A percentile compares a stretch with the other conserved stretches of the same genome.
phyloP scores from a whole-genome alignment of 1,140 invertebrate species.

The Anastrepha ludens region DNA sequence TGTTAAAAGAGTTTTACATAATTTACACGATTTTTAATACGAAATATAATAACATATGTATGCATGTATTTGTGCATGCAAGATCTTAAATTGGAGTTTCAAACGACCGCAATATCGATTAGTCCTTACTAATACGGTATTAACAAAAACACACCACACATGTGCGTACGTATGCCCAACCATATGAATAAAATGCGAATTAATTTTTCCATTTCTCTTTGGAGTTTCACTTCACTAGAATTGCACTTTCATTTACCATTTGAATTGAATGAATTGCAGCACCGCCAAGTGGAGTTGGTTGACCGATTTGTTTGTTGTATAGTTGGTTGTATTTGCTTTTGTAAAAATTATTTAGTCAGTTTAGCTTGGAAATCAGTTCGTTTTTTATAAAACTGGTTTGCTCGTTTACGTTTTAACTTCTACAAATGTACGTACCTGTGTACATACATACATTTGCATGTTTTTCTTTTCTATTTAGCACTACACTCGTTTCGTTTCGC shows the following conservation, averaged over 20 bases:
- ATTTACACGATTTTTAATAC: neutral
- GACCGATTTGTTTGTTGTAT: neutral
- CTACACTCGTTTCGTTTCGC: constrained; percentile 44
- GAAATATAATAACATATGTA: neutral
- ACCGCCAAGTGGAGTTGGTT: constrained; percentile 35
- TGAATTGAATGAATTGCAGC: constrained; percentile 7
- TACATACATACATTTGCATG: neutral
- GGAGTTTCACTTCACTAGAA: constrained; percentile 38
- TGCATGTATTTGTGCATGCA: neutral
- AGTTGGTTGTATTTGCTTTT: constrained; percentile 23
- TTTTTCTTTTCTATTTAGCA: constrained; percentile 4
- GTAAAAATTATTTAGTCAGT: constrained; percentile 4
- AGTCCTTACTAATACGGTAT: too few relatives aligned
- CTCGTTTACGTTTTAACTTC: neutral
- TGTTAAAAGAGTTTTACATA: neutral
- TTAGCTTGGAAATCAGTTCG: constrained; percentile 9
- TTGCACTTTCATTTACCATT: constrained; percentile 50
- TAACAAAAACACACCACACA: neutral
- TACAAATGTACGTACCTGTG: neutral
- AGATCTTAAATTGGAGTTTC: neutral
- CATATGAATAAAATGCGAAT: neutral
- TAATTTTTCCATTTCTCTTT: neutral
- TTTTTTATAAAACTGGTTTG: constrained; percentile 33
- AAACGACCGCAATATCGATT: too few relatives aligned
- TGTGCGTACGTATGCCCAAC: too few relatives aligned